Evolutionary conservation across 1,140 invertebrate genomes (phyloP).

Genomic region (Meloidogyne chitwoodi): DNA sequence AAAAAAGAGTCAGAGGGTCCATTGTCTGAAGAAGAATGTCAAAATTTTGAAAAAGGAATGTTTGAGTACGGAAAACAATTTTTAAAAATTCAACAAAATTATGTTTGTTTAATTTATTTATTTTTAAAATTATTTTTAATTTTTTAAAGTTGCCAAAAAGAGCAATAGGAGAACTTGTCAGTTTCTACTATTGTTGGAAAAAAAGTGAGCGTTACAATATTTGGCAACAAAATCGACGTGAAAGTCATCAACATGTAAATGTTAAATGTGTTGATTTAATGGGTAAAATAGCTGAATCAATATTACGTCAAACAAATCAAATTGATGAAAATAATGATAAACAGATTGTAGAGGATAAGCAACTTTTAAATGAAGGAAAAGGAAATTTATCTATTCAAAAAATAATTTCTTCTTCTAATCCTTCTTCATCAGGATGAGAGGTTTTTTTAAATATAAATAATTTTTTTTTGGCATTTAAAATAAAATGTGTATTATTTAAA

Average conservation of each 20-base stretch:
- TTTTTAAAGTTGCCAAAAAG: slow-evolving; percentile 19
- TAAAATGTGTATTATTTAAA: too few species aligned
- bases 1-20: too few species aligned
- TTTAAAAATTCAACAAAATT: slow-evolving; percentile 15
- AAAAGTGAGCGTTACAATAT: slow-evolving; percentile 30
- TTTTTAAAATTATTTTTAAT: slow-evolving; percentile 5
- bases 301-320: background rate
- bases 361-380: background rate
- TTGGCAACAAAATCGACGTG: slow-evolving; percentile 3
- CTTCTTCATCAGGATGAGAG: too few species aligned
- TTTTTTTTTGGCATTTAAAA: too few species aligned
- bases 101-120: background rate
- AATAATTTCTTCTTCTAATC: too few species aligned
- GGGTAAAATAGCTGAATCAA: slow-evolving; percentile 8
- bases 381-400: too few species aligned
- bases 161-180: slow-evolving; percentile 26
- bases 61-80: slow-evolving; percentile 9
- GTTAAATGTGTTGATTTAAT: slow-evolving; percentile 11
- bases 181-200: slow-evolving; percentile 31
- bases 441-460: too few species aligned
- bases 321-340: background rate
- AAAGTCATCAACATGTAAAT: background rate
- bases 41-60: slow-evolving; percentile 21
- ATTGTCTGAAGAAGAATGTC: slow-evolving; percentile 16
- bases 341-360: background rate